These are phyloP conservation scores for Columba janthina DNA, from an alignment of 2,113 vertebrate genomes.

Conservation along the genomic window DNA sequence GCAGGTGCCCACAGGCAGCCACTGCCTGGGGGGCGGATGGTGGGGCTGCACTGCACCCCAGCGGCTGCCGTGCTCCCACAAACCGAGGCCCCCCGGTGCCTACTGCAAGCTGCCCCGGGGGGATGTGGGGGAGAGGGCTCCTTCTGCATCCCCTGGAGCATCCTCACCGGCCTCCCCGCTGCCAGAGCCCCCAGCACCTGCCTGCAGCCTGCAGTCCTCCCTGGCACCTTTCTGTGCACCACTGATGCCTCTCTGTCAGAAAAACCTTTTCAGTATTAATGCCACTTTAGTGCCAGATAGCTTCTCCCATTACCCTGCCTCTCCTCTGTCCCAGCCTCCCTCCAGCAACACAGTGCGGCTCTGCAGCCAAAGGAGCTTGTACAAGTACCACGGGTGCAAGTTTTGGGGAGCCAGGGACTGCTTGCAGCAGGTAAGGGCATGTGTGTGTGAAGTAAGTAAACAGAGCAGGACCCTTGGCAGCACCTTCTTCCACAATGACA, in stretches of 20 bases:
- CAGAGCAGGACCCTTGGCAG: background rate
- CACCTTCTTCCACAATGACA: background rate
- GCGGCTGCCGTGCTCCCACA: background rate
- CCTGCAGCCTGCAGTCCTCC: background rate
- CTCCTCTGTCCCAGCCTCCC: background rate
- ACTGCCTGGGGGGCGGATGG: background rate
- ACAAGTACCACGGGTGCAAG: accelerated
- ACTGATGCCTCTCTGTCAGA: background rate
- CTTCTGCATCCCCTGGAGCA: background rate
- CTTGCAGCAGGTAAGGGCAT: background rate
- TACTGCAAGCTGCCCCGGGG: background rate
- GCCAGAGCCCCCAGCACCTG: background rate
- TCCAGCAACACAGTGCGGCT: background rate
- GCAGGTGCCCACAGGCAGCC: background rate
- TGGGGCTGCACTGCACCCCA: background rate
- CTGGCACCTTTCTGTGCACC: accelerated
- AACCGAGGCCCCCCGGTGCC: background rate
- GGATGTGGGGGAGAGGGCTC: background rate
- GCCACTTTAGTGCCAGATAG: background rate
- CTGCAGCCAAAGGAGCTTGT: background rate
- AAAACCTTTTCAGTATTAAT: background rate
- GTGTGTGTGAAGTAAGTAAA: background rate
- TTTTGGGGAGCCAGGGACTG: background rate
- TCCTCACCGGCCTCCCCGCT: background rate
- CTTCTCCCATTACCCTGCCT: background rate